Conservation (phyloP, 2,888 invertebrate genomes). For the Temnothorax ravouxi region DNA sequence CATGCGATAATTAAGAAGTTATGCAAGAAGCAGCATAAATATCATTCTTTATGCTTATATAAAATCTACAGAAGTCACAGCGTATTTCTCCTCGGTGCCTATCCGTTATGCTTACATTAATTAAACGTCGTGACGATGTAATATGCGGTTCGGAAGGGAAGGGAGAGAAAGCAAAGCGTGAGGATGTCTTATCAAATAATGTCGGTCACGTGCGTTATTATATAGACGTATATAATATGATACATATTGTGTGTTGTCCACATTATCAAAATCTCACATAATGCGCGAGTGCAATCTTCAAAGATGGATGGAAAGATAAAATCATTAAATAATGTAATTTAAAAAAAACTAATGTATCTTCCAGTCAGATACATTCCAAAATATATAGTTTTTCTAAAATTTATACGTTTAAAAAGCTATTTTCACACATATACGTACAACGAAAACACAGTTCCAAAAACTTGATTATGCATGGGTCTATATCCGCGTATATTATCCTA, state of each 20-base stretch:
- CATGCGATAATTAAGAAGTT: slow-evolving; percentile 16
- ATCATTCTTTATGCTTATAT: not conserved
- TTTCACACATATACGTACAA: not conserved
- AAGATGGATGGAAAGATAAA: not conserved
- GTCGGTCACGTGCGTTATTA: not conserved
- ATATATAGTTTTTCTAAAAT: not conserved
- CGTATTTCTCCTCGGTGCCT: slow-evolving; percentile 28
- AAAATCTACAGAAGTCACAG: slow-evolving; percentile 10
- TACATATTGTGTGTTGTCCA: not conserved
- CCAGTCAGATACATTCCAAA: not conserved
- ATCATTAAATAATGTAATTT: not conserved
- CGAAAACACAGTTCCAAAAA: not conserved
- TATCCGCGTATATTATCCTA: not conserved
- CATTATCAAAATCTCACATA: not conserved
- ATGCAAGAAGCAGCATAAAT: not conserved
- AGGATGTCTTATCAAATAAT: slow-evolving; percentile 43
- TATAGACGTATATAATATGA: not conserved
- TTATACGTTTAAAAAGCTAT: not conserved
- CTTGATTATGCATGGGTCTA: not conserved
- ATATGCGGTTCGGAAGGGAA: slow-evolving; percentile 1
- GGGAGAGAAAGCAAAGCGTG: not conserved
- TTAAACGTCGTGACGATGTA: slow-evolving; percentile 50
- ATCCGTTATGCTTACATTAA: slow-evolving; percentile 51
- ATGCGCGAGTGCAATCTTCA: not conserved
- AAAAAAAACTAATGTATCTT: not conserved